These are phyloP conservation scores for Drosophila hydei DNA, from an alignment of 1,140 invertebrate species.

Conservation along the genomic window DNA sequence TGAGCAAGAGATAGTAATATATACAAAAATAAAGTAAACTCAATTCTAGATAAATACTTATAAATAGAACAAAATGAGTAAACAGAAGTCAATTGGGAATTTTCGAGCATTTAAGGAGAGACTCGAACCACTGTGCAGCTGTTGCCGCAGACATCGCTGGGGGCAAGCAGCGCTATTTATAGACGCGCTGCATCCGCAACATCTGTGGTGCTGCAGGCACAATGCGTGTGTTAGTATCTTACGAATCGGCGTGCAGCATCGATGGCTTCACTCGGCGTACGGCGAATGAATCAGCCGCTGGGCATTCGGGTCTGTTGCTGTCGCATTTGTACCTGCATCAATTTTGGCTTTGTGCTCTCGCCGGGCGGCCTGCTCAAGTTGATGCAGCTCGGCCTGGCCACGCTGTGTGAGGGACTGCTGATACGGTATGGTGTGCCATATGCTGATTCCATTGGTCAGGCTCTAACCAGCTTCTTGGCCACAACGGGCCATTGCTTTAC, in stretches of 20 bases:
- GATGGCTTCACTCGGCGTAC: conserved; percentile 74
- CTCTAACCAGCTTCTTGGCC: conserved; percentile 90
- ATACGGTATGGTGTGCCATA: conserved; percentile 89
- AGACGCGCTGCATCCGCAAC: conserved; percentile 20
- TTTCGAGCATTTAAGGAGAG: no score
- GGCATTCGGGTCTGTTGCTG: conserved; percentile 90
- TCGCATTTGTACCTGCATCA: conserved; percentile 90
- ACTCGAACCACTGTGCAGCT: conserved; percentile 1
- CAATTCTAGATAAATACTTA: no score
- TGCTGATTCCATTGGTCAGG: conserved; percentile 87
- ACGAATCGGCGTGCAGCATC: neutral
- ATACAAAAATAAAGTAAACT: no score
- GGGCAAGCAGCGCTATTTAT: conserved; percentile 35
- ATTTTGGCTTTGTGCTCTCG: conserved; percentile 89
- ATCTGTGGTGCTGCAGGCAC: neutral
- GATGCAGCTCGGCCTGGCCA: conserved; percentile 89
- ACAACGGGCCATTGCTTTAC: conserved; percentile 90
- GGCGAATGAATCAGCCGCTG: conserved; percentile 68
- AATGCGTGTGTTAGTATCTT: neutral
- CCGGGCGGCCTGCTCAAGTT: conserved; percentile 89
- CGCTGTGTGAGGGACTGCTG: conserved; percentile 90
- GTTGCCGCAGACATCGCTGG: conserved; percentile 10
- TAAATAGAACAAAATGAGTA: neutral
- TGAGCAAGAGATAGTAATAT: no score
- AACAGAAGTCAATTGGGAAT: no score